Base-by-base conservation (phyloP, 2,888 invertebrate species). In the Congeria kusceri region DNA sequence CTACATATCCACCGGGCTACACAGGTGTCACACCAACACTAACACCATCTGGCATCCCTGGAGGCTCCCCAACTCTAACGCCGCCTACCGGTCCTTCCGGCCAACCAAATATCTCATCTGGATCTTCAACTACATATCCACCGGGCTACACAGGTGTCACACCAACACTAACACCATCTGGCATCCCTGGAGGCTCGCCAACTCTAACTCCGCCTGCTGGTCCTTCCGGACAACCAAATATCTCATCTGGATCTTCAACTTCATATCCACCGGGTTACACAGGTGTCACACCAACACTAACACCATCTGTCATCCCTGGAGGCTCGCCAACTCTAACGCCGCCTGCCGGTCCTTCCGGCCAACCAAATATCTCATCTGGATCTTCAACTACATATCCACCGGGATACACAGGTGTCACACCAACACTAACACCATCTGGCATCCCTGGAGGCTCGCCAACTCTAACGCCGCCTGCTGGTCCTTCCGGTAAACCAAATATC, bases 1-100 rank as follows among this genome's bases (percentile, higher is more conserved):
- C 70, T n/a, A n/a, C 58, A 11, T 56, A 74, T 75, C 81, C 81
- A 59, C 73, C 80, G 59, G 77, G 73, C 23, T 28, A n/a, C n/a
- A n/a, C n/a, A n/a, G n/a, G n/a, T n/a, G n/a, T n/a, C n/a, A n/a
- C 76, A 76, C 80, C 84, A 58, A 84, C 80, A 5, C 49, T 49
- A 56, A 70, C 84, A 3, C 56, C 59, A 20, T 78, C 84, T 66
- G 59, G 47, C 23, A 27, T 59, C n/a, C 20, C 73, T 29, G 71
- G 72, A 11, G 59, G 65, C n/a, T 59, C 75, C 63, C 78, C 82
- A 71, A 77, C 80, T 15, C 71, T 70, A 66, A 70, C 70, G 46
- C 70, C 74, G 3, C 27, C 46, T 44, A 71, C 74, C 70, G 67
- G 71, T 23, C 23, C 44, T 0, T n/a, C 75, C 53, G 71, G 73